Evolutionary conservation across 2,888 invertebrate species (phyloP), one percentile per base, ranked within the genome.

Genomic region (Uropetala carovei): DNA sequence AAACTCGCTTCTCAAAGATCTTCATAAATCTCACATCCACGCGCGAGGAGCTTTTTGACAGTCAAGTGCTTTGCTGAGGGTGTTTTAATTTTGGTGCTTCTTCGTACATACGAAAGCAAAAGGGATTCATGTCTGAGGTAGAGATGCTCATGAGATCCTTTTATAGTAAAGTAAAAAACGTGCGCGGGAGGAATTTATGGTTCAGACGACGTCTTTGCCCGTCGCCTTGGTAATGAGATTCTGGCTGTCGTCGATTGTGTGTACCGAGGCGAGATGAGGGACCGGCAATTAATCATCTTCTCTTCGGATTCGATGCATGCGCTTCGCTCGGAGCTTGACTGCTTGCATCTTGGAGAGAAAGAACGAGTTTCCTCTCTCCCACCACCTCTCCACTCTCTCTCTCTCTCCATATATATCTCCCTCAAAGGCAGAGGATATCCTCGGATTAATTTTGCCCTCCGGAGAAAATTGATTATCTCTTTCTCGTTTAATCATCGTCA

Each of bases 181-280:
- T 43, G 83, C 56, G 83, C 16, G 5, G n/a, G 43, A 16, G 82
- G 30, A 83, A n/a, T 18, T 14, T 56, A 14, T 5, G 64, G 64
- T 18, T 16, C 18, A 64, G 64, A 4, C 64, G 27, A 18, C 11
- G 27, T 56, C 43, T 18, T 83, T 43, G 30, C 83, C 27, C 30
- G 86, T 59, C 43, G 57, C 14, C 56, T n/a, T 89, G n/a, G 83
- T 83, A 89, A 89, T 64, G 89, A 89, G 89, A 89, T 89, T 89
- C 89, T 10, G 43, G 68, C 89, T 89, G 89, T 68, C 64, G 64
- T 64, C 64, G 59, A 86, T 86, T 43, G 89, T 64, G 86, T 68
- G 56, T 59, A 43, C 64, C 43, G 30, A 43, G 43, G 64, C 30
- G 64, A 43, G 86, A 60, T 86, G 86, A n/a, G n/a, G 64, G 1